phyloP scores from a whole-genome alignment of 2,797 vertebrate species.

The Sebastiscus albofasciatus region DNA sequence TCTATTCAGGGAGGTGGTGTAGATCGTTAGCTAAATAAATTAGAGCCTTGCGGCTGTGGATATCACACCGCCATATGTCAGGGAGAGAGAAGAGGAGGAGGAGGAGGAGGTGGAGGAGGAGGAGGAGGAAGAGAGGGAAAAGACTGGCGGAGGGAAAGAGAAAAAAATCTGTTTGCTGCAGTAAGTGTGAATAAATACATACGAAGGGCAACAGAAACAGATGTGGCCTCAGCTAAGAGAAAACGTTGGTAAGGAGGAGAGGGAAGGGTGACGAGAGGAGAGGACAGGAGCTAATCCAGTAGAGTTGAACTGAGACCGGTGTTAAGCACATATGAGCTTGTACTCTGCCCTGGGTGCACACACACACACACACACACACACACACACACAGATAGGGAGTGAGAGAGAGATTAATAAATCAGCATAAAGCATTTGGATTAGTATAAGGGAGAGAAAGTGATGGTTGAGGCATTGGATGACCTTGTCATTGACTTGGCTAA shows the following conservation, averaged over 20 bases:
- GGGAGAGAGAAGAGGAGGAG: constrained; percentile 13
- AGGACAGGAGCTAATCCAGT: constrained; percentile 69
- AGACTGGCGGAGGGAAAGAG: constrained; percentile 47
- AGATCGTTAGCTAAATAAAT: constrained; percentile 83
- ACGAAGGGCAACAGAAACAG: constrained; percentile 58
- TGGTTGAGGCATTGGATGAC: constrained; percentile 19
- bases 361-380: neutral
- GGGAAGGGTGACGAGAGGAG: constrained; percentile 37
- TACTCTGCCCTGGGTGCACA: constrained; percentile 50
- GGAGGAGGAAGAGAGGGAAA: constrained; percentile 23
- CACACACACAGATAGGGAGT: neutral
- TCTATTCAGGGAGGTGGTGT: constrained; percentile 75
- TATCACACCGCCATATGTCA: constrained; percentile 80
- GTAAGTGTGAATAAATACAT: constrained; percentile 75
- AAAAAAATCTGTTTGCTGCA: constrained; percentile 62
- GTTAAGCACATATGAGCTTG: constrained; percentile 69
- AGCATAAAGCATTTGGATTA: constrained; percentile 45
- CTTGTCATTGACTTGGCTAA: constrained; percentile 33
- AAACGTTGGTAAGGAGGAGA: neutral
- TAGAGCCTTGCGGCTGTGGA: constrained; percentile 78
- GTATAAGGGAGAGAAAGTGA: constrained; percentile 25
- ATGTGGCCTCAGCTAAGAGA: constrained; percentile 53
- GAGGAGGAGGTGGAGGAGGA: neutral
- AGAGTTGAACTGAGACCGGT: constrained; percentile 63
- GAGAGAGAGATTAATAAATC: constrained; percentile 58